Evolutionary conservation across 2,797 vertebrate species (phyloP).

Genomic region (Anabas testudineus): DNA sequence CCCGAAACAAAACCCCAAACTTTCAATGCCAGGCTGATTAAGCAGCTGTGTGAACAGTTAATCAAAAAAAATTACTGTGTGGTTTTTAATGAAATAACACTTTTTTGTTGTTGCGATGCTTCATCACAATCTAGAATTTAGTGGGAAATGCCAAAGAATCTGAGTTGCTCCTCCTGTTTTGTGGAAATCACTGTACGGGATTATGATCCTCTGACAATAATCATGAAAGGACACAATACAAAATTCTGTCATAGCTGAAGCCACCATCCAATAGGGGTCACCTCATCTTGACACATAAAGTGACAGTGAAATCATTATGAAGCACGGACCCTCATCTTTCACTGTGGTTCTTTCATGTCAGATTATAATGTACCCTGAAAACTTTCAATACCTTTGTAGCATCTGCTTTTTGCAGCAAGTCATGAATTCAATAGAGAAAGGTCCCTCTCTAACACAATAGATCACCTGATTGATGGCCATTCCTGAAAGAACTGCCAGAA

Average conservation of each 20-base stretch:
- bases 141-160: conserved; percentile 45
- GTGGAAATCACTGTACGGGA: conserved; percentile 33
- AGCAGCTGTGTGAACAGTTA: conserved; percentile 28
- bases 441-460: conserved; percentile 82
- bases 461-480: conserved; percentile 85
- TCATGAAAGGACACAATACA: conserved; percentile 46
- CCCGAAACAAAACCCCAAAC: conserved; percentile 17
- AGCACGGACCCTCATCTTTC: conserved; percentile 42
- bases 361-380: conserved; percentile 78
- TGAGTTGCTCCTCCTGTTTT: conserved; percentile 27
- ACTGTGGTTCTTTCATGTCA: conserved; percentile 46
- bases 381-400: conserved; percentile 83
- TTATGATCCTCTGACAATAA: conserved; percentile 47
- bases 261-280: conserved; percentile 40
- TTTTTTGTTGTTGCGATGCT: conserved; percentile 25
- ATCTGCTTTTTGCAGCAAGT: conserved; percentile 78
- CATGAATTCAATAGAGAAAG: conserved; percentile 84
- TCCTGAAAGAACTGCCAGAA: conserved; percentile 84
- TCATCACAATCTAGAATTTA: conserved; percentile 27
- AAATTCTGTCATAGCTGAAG: conserved; percentile 40
- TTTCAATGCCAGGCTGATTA: conserved; percentile 23
- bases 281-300: conserved; percentile 60
- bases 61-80: conserved; percentile 35
- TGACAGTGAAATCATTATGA: conserved; percentile 64
- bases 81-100: conserved; percentile 23